Evolutionary conservation across 2,888 invertebrate genomes (phyloP).

Genomic region (Scaeva pyrastri): DNA sequence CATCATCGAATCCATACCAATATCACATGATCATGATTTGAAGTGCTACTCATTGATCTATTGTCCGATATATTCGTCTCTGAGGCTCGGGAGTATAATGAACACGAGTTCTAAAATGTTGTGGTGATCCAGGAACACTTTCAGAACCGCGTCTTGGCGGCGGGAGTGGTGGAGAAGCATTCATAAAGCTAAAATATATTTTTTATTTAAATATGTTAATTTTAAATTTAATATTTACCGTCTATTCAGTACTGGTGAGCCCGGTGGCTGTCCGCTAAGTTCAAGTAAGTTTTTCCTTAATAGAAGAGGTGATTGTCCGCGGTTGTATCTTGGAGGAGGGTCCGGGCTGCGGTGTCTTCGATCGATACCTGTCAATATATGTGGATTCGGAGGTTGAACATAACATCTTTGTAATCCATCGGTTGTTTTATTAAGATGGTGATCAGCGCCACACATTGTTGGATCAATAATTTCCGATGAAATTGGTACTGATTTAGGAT

Average conservation of each 20-base stretch:
- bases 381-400: slow-evolving; percentile 78
- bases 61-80: slow-evolving; percentile 85
- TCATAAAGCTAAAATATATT: slow-evolving; percentile 82
- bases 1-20: slow-evolving; percentile 83
- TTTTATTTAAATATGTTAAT: neutral
- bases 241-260: slow-evolving; percentile 85
- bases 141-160: slow-evolving; percentile 87
- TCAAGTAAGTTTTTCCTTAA: slow-evolving; percentile 87
- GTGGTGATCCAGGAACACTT: slow-evolving; percentile 89
- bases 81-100: slow-evolving; percentile 87
- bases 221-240: slow-evolving; percentile 82
- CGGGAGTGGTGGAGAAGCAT: slow-evolving; percentile 84
- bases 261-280: slow-evolving; percentile 82
- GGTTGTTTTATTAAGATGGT: slow-evolving; percentile 34
- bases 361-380: slow-evolving; percentile 80
- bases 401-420: slow-evolving; percentile 37
- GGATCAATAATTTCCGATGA: slow-evolving; percentile 16
- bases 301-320: slow-evolving; percentile 85
- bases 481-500: slow-evolving; percentile 48
- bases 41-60: slow-evolving; percentile 84
- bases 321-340: slow-evolving; percentile 85
- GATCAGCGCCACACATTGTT: slow-evolving; percentile 9
- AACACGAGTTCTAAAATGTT: slow-evolving; percentile 87
- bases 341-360: slow-evolving; percentile 86
- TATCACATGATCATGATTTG: slow-evolving; percentile 84